A percentile compares a stretch with the other conserved stretches of the same genome.
Evolutionary conservation across 2,797 vertebrate genomes (phyloP).

Genomic region (Helarctos malayanus): DNA sequence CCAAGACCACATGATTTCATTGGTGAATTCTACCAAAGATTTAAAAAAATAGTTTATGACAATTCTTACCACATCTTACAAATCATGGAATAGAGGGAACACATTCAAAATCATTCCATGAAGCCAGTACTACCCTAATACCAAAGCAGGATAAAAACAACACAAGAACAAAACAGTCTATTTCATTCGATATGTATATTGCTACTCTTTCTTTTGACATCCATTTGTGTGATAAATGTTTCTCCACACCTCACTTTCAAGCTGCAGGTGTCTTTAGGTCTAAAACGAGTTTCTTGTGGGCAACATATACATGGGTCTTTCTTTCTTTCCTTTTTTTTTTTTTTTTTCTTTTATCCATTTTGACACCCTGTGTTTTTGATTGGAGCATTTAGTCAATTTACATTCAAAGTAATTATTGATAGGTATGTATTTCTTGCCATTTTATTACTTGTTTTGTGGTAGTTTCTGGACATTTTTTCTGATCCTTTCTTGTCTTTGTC

Average conservation of each 20-base stretch:
- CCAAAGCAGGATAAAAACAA: neutral
- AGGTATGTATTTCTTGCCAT: neutral
- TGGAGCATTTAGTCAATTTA: neutral
- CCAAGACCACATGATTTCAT: neutral
- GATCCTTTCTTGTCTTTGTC: neutral
- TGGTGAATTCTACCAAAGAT: neutral
- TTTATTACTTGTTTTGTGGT: neutral
- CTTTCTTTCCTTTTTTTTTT: neutral
- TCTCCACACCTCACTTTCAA: neutral
- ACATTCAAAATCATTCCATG: neutral
- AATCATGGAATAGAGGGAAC: neutral
- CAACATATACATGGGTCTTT: neutral
- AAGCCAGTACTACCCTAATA: neutral
- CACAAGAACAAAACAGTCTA: neutral
- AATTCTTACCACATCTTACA: neutral
- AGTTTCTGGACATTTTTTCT: neutral
- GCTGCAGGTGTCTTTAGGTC: neutral
- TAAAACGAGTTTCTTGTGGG: neutral
- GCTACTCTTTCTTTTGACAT: neutral
- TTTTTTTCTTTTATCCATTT: neutral
- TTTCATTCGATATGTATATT: neutral
- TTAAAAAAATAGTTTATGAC: neutral
- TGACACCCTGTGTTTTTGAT: neutral
- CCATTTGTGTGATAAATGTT: neutral
- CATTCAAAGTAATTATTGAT: neutral